Conservation (phyloP, 37 sponge, comb jelly and placozoan species). For the Beroe ovata region DNA sequence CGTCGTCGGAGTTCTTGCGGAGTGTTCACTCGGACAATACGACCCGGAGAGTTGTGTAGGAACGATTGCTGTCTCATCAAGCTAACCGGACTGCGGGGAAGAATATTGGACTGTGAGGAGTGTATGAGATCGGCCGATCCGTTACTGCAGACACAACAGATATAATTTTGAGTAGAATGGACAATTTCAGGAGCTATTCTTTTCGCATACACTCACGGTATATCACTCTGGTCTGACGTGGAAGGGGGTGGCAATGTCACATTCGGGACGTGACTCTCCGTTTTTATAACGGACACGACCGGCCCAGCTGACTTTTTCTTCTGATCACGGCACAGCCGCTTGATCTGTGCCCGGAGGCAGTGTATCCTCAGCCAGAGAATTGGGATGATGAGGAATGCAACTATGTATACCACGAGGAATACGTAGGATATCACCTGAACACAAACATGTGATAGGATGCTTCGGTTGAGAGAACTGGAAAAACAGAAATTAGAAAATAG, state of each 20-base stretch:
- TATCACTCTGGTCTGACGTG: not conserved
- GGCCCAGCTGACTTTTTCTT: not conserved
- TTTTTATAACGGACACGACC: too few relatives aligned
- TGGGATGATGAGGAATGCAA: not conserved
- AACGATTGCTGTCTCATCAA: too few relatives aligned
- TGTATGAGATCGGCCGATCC: too few relatives aligned
- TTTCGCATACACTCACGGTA: not conserved
- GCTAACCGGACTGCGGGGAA: too few relatives aligned
- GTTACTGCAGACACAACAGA: too few relatives aligned
- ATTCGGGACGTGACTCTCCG: too few relatives aligned
- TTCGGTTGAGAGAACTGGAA: not conserved
- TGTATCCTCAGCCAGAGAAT: conserved; percentile 12
- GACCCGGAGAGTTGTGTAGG: not conserved
- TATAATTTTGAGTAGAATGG: too few relatives aligned
- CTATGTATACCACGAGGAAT: not conserved
- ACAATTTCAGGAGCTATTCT: not conserved
- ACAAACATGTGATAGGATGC: not conserved
- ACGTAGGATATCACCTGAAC: conserved; percentile 42
- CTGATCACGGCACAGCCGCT: not conserved
- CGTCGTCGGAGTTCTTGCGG: not conserved
- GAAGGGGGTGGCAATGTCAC: not conserved
- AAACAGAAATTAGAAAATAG: not conserved
- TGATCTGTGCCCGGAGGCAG: conserved; percentile 14
- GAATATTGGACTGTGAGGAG: too few relatives aligned
- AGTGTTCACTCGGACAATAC: not conserved